Evolutionary conservation across 1,140 invertebrate genomes (phyloP).

Genomic region (Diplogasteroides magnus): DNA sequence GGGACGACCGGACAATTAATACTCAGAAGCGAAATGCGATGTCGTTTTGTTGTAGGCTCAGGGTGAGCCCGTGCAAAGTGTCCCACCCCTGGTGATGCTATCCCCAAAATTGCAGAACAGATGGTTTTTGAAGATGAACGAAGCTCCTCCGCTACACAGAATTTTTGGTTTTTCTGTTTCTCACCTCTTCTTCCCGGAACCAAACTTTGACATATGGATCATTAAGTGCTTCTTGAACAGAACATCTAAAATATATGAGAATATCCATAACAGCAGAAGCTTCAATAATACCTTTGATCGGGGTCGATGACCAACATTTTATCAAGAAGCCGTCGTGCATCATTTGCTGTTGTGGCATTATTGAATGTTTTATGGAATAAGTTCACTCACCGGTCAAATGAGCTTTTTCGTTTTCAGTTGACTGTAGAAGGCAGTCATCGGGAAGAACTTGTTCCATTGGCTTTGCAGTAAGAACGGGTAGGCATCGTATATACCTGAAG

Average conservation of each 20-base stretch:
- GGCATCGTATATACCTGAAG: conserved; percentile 8
- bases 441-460: conserved; percentile 9
- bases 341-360: conserved; percentile 5
- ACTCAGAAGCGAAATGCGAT: no score
- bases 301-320: conserved; percentile 22
- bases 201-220: conserved; percentile 21
- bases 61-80: no score
- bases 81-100: no score
- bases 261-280: no score
- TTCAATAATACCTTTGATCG: conserved; percentile 10
- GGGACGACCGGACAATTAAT: no score
- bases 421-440: conserved; percentile 6
- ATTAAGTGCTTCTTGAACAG: conserved; percentile 17
- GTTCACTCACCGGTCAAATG: conserved; percentile 18
- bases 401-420: conserved; percentile 11
- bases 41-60: no score
- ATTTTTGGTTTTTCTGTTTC: no score
- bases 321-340: conserved; percentile 13
- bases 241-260: no score
- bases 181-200: conserved; percentile 21
- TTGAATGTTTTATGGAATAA: neutral
- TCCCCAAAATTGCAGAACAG: no score
- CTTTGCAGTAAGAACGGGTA: neutral
- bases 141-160: no score
- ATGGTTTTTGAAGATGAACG: no score